Percentiles rank a stretch among this genome's conserved stretches.
Conservation (phyloP, 2,888 invertebrate genomes). For the Iphiclides podalirius region DNA sequence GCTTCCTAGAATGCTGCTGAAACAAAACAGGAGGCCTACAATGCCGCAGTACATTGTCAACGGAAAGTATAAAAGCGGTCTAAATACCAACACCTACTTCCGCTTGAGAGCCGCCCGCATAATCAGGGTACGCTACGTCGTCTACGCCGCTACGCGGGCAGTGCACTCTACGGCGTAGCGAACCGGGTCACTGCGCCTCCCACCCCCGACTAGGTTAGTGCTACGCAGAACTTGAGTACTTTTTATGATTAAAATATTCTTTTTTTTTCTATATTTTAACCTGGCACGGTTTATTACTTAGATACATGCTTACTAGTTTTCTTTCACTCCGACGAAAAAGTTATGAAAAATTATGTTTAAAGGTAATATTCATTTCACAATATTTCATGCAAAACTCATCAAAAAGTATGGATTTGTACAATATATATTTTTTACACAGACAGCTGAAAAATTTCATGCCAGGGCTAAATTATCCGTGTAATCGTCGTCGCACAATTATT, state of each 20-base stretch:
- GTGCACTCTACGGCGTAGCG: constrained; percentile 67
- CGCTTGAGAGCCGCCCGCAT: constrained; percentile 23
- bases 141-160: constrained; percentile 53
- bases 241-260: constrained; percentile 31
- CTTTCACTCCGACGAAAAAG: too few relatives aligned
- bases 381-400: background rate
- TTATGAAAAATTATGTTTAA: too few relatives aligned
- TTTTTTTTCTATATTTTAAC: constrained; percentile 21
- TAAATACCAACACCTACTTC: constrained; percentile 33
- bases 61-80: constrained; percentile 16
- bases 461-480: too few relatives aligned
- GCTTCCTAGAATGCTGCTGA: too few relatives aligned
- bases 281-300: constrained; percentile 15
- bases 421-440: too few relatives aligned
- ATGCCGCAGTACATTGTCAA: too few relatives aligned
- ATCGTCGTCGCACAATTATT: too few relatives aligned
- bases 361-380: background rate
- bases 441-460: too few relatives aligned
- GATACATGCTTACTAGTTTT: too few relatives aligned
- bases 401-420: too few relatives aligned
- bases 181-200: constrained; percentile 61
- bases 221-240: constrained; percentile 26
- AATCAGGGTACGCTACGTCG: constrained; percentile 32
- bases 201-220: constrained; percentile 31
- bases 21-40: too few relatives aligned